phyloP scores from a whole-genome alignment of 2,797 vertebrate genomes.

The Crocodylus rhombifer region DNA sequence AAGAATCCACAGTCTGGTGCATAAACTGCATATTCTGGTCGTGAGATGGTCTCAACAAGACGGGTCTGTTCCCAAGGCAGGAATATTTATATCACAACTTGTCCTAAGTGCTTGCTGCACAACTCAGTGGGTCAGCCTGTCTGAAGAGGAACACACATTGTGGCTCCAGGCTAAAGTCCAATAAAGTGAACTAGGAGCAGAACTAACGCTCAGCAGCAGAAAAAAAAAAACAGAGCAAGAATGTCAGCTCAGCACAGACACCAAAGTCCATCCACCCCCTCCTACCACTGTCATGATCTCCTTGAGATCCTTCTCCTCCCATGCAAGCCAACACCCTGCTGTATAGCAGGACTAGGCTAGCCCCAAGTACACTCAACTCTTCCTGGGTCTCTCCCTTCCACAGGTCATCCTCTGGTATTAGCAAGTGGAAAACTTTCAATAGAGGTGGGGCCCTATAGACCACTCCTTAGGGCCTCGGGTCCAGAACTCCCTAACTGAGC shows the following conservation, averaged over 20 bases:
- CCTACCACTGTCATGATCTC: neutral
- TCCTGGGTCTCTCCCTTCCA: neutral
- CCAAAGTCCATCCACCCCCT: neutral
- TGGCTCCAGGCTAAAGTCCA: neutral
- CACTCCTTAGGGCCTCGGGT: neutral
- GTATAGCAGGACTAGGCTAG: neutral
- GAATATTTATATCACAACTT: too few relatives aligned
- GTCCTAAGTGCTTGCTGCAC: neutral
- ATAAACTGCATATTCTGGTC: neutral
- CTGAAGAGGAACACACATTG: neutral
- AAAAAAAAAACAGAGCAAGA: neutral
- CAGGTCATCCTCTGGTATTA: neutral
- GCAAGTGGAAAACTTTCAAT: neutral
- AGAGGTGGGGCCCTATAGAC: neutral
- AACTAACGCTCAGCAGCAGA: neutral
- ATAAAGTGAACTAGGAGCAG: neutral
- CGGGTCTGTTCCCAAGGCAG: too few relatives aligned
- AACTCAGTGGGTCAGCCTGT: neutral
- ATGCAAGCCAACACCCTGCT: neutral
- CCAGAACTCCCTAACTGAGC: neutral
- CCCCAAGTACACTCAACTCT: neutral
- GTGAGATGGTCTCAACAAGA: neutral
- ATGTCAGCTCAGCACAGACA: neutral
- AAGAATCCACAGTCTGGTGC: too few relatives aligned
- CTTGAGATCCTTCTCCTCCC: neutral